Evolutionary conservation across 2,888 invertebrate genomes (phyloP).

Genomic region (Cataglyphis altisquamis): DNA sequence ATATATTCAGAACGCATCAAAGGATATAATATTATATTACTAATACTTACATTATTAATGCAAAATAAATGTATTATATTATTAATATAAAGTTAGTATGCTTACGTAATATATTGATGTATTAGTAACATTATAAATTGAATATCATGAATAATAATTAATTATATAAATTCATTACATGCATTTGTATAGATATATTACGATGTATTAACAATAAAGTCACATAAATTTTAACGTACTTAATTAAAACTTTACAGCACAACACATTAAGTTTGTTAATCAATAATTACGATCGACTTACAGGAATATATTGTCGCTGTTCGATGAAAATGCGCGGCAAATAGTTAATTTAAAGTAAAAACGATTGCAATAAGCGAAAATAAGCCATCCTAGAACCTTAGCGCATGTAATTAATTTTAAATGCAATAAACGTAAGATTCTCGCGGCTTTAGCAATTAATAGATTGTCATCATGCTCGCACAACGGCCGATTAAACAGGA

Average conservation of each 20-base stretch:
- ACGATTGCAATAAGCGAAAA: conserved; percentile 43
- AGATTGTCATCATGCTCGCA: conserved; percentile 58
- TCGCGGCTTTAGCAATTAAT: conserved; percentile 60
- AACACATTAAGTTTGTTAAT: background rate
- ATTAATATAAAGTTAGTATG: background rate
- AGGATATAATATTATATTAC: background rate
- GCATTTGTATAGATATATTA: background rate
- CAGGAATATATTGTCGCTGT: background rate
- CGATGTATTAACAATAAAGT: background rate
- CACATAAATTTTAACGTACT: background rate
- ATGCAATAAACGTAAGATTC: conserved; percentile 68
- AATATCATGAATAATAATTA: background rate
- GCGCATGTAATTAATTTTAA: conserved; percentile 65
- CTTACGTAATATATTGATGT: background rate
- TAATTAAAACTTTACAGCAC: background rate
- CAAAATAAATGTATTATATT: background rate
- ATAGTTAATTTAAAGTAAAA: conserved; percentile 27
- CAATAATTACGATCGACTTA: conserved; percentile 17
- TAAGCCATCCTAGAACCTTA: conserved; percentile 46
- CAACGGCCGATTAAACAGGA: conserved; percentile 55
- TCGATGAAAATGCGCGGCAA: conserved; percentile 19
- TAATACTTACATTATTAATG: background rate
- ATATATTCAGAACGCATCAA: background rate
- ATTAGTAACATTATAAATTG: background rate
- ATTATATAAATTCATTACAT: background rate